Percentiles rank a stretch among this genome's conserved stretches.
Evolutionary conservation across 2,113 vertebrate genomes (phyloP).

Genomic region (Boleophthalmus pectinirostris): DNA sequence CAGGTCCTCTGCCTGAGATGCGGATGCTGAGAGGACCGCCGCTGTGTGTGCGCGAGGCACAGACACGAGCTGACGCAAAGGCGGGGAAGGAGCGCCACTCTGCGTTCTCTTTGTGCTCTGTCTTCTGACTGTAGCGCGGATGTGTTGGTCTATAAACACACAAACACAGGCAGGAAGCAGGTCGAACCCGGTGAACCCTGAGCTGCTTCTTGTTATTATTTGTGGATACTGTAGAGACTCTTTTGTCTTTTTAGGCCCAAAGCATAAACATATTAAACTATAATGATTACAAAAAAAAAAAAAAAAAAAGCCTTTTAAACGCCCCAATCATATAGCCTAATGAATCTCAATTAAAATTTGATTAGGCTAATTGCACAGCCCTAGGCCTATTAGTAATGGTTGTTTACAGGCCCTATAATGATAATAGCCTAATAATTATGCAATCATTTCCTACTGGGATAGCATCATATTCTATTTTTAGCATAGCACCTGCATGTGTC

Average conservation of each 20-base stretch:
- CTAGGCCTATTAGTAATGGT: no score
- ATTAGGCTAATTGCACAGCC: no score
- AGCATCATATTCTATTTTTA: no score
- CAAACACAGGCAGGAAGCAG: background rate
- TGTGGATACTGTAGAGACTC: background rate
- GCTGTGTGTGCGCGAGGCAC: slow-evolving; percentile 52
- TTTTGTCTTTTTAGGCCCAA: background rate
- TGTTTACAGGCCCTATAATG: no score
- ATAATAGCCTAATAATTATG: no score
- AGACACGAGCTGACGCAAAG: slow-evolving; percentile 58
- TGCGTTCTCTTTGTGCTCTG: slow-evolving; percentile 52
- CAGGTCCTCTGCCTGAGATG: slow-evolving; percentile 69
- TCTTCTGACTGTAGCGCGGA: no score
- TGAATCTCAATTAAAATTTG: no score
- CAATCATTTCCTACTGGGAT: no score
- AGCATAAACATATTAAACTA: background rate
- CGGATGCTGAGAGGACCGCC: slow-evolving; percentile 65
- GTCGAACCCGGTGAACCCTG: slow-evolving; percentile 36
- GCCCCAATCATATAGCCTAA: no score
- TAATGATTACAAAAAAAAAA: no score
- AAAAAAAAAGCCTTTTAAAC: no score
- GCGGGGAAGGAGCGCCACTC: slow-evolving; percentile 71
- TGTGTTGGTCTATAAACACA: background rate
- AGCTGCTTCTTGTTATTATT: background rate
- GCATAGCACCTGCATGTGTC: no score